A percentile compares a stretch with the other conserved stretches of the same genome.
Evolutionary conservation across 2,797 vertebrate species (phyloP).

Genomic region (Scyliorhinus canicula): DNA sequence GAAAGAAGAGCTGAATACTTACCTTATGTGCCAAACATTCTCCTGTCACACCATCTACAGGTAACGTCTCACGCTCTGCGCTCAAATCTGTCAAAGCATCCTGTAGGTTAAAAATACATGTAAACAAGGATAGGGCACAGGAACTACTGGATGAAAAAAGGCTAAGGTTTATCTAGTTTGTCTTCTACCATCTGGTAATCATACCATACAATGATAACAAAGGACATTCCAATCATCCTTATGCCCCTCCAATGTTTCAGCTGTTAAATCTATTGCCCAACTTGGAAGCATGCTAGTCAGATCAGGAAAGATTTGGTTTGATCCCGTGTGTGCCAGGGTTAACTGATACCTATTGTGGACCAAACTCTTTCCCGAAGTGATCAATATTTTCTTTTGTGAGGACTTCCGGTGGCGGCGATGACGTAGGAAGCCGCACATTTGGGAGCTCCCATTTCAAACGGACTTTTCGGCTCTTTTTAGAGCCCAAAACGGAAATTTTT

Average conservation of each 20-base stretch:
- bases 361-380: neutral
- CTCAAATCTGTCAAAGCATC: slow-evolving; percentile 89
- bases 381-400: neutral
- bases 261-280: neutral
- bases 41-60: slow-evolving; percentile 72
- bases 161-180: neutral
- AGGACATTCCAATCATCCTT: neutral
- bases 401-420: too few relatives aligned
- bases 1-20: neutral
- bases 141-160: neutral
- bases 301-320: neutral
- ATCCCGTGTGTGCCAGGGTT: neutral
- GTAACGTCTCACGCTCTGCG: slow-evolving; percentile 79
- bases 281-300: neutral
- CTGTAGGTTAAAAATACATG: slow-evolving; percentile 51
- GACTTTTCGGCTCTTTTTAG: too few relatives aligned
- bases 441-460: too few relatives aligned
- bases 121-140: neutral
- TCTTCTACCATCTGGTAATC: neutral
- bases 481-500: too few relatives aligned
- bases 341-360: neutral
- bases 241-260: neutral
- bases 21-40: slow-evolving; percentile 90
- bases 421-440: too few relatives aligned
- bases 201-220: neutral